Conservation (phyloP, 2,888 invertebrate species). For the Epinotia demarniana region DNA sequence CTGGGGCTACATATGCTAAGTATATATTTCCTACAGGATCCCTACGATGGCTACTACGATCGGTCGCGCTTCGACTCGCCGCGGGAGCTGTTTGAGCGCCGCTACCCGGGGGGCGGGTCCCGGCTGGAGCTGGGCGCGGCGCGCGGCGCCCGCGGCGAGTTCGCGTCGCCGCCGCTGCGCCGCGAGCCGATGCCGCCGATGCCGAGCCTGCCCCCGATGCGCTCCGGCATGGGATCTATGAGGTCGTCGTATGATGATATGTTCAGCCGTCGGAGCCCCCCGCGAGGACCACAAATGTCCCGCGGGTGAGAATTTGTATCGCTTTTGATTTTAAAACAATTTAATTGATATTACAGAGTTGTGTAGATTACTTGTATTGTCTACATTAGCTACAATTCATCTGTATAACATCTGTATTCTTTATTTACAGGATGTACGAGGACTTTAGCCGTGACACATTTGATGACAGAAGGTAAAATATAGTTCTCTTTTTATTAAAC, state of each 20-base stretch:
- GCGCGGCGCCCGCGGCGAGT: slow-evolving; percentile 85
- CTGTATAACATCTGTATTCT: slow-evolving; percentile 43
- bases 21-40: slow-evolving; percentile 77
- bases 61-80: slow-evolving; percentile 90
- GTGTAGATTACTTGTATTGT: neutral
- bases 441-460: slow-evolving; percentile 95
- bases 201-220: slow-evolving; percentile 88
- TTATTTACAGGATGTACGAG: slow-evolving; percentile 89
- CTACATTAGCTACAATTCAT: neutral
- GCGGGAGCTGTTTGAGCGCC: slow-evolving; percentile 91
- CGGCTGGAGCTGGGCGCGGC: slow-evolving; percentile 82
- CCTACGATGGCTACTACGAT: slow-evolving; percentile 93
- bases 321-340: slow-evolving; percentile 23
- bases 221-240: slow-evolving; percentile 87
- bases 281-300: slow-evolving; percentile 83
- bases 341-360: neutral
- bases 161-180: slow-evolving; percentile 89
- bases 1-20: slow-evolving; percentile 31
- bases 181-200: slow-evolving; percentile 92
- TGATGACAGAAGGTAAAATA: slow-evolving; percentile 90
- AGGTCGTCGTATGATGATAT: slow-evolving; percentile 91
- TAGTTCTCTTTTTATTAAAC: neutral
- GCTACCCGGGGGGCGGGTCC: slow-evolving; percentile 87
- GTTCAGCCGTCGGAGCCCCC: slow-evolving; percentile 93
- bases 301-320: slow-evolving; percentile 72